Conservation (phyloP, 2,113 vertebrate species). For the Dolichallabes microphthalmus region DNA sequence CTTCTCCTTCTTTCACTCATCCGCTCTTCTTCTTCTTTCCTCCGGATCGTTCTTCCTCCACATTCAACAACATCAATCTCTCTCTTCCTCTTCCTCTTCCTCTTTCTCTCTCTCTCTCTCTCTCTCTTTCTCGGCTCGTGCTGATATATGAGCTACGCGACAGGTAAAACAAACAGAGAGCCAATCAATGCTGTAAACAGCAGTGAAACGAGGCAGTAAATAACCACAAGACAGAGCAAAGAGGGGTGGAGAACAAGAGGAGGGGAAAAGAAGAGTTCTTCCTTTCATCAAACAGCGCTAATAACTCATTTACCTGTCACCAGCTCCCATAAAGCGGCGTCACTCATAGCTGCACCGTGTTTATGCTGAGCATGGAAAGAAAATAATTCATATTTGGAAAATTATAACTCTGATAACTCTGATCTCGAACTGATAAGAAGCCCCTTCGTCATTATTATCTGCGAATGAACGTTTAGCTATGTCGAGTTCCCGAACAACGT, state of each 20-base stretch:
- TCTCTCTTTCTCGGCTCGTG: conserved; percentile 37
- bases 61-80: neutral
- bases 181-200: conserved; percentile 46
- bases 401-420: too few relatives aligned
- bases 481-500: neutral
- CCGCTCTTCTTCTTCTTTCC: neutral
- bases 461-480: neutral
- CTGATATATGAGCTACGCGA: conserved; percentile 54
- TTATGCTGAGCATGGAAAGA: neutral
- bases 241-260: conserved; percentile 25
- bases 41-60: neutral
- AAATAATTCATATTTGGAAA: neutral
- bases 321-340: conserved; percentile 19
- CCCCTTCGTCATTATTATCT: neutral
- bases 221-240: conserved; percentile 29
- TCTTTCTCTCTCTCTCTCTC: conserved; percentile 38
- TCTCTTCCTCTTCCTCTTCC: conserved; percentile 2
- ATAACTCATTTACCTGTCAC: conserved; percentile 46
- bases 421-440: too few relatives aligned
- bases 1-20: neutral
- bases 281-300: conserved; percentile 34
- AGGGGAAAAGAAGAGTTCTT: conserved; percentile 35
- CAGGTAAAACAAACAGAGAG: conserved; percentile 48
- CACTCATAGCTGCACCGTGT: neutral
- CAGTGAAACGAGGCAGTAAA: conserved; percentile 39